Evolutionary conservation across 2,113 vertebrate species (phyloP), one percentile per base, ranked within the genome.

Genomic region (Lampris megalopsis): DNA sequence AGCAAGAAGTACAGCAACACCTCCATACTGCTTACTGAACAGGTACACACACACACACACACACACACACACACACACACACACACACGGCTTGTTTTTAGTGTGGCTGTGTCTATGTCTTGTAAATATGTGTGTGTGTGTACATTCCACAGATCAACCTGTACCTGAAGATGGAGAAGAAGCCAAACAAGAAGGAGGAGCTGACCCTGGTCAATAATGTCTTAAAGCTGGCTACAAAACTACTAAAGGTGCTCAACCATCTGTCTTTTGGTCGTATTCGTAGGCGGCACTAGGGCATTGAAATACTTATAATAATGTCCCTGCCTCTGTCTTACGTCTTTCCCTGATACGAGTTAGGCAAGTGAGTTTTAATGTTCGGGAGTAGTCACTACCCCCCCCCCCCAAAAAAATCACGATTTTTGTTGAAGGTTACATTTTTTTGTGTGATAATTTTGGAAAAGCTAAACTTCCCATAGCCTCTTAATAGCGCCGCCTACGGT

Each of bases 81-180:
- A 24, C 41, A 47, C 53, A 69, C 9, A 36, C 10, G 40, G 9
- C 1, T 5, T 5, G 3, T 35, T 36, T 40, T 40, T 38, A 40
- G 40, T 68, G 40, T 65, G 24, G n/a, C 5, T 48, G 52, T 43
- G 54, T 36, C 42, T 58, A 43, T 58, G 38, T 71, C n/a, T 35
- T 24, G 1, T n/a, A 35, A 7, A 13, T 24, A 24, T 24, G 24
- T 24, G 0, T 24, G 24, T 24, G 9, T 42, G 11, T 10, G 0
- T 56, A 0, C 61, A 8, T 89, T 48, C 61, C n/a, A 72, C 88
- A 99, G 98, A 99, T 99, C 91, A 99, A 99, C 88, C 89, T 99
- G 88, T 99, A 99, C 91, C 96, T 99, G 94, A 99, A 99, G 94
- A 99, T 99, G 98, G 98, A 99, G 93, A 99, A 99, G 94, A 99